Base-by-base conservation (phyloP, 2,888 invertebrate species). In the Acrobasis repandana region DNA sequence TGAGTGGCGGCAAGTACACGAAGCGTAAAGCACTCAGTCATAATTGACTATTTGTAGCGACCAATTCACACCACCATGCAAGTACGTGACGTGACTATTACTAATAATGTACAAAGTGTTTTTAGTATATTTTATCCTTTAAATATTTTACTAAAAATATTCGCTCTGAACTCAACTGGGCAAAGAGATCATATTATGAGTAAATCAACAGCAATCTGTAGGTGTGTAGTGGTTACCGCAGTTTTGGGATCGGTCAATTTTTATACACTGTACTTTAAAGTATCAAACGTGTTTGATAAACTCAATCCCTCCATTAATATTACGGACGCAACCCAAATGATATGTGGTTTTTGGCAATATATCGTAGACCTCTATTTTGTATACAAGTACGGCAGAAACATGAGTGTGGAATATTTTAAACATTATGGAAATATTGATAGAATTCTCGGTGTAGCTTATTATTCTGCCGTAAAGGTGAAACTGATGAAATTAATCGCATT, bases 321-420 rank as follows among this genome's bases (percentile, higher is more conserved):
- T 34, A 85, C 84, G 18, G 88, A 89, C 62, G 65, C 66, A 1
- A 58, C 80, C 6, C 88, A 90, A 71, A 79, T 76, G 68, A 54
- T 82, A 34, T 82, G 74, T 62, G 88, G 89, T 61, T 74, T 77
- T 56, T 70, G 65, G 38, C 88, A 86, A 69, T 88, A 85, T 56
- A 51, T 74, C 0, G 74, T 86, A 0, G 90, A 90, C 68, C 70
- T 90, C 62, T 78, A 68, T 64, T 84, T 77, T 49, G 76, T 86
- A 11, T 78, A 75, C 58, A 84, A 81, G 65, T 86, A 81, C 62
- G 86, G 89, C 14, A 72, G 77, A 43, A 67, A 74, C n/a, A 66
- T 81, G 14, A 76, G 74, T 62, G 51, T 66, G 9, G 79, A 82
- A 66, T 90, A 89, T 65, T 78, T 78, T 43, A 80, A 77, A 57